Conservation (phyloP, 2,113 vertebrate genomes). For the Orientallactaga bullata region DNA sequence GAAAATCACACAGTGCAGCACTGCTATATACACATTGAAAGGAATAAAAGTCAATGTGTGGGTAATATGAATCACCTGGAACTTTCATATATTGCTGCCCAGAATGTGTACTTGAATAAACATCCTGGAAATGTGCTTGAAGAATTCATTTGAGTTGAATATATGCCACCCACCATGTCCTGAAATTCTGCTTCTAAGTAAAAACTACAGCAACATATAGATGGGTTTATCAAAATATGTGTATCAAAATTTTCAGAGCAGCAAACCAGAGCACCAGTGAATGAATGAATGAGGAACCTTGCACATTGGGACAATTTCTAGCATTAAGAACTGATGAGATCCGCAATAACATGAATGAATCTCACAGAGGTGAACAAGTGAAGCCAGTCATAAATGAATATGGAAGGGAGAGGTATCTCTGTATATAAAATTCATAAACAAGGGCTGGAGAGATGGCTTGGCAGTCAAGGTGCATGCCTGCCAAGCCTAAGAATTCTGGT, state of each 20-base stretch:
- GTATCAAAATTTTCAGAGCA: neutral
- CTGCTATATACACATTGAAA: neutral
- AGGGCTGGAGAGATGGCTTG: too few species aligned
- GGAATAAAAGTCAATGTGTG: neutral
- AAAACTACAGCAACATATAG: neutral
- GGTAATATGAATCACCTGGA: neutral
- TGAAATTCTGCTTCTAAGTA: neutral
- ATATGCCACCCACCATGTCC: neutral
- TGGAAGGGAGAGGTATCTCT: neutral
- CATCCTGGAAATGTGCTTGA: neutral
- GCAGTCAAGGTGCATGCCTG: too few species aligned
- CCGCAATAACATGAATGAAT: neutral
- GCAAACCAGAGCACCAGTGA: neutral
- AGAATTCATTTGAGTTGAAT: neutral
- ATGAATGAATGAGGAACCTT: neutral
- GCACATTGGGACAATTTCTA: neutral
- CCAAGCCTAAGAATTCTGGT: too few species aligned
- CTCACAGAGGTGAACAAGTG: neutral
- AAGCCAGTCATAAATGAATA: neutral
- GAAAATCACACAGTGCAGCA: neutral
- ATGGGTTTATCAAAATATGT: neutral
- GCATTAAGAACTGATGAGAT: neutral
- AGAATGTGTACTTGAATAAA: neutral
- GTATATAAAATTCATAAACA: neutral
- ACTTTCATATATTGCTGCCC: neutral